These are phyloP conservation scores for Microctenopoma steveboyesi DNA, from an alignment of 2,797 vertebrate genomes.

Conservation along the genomic window DNA sequence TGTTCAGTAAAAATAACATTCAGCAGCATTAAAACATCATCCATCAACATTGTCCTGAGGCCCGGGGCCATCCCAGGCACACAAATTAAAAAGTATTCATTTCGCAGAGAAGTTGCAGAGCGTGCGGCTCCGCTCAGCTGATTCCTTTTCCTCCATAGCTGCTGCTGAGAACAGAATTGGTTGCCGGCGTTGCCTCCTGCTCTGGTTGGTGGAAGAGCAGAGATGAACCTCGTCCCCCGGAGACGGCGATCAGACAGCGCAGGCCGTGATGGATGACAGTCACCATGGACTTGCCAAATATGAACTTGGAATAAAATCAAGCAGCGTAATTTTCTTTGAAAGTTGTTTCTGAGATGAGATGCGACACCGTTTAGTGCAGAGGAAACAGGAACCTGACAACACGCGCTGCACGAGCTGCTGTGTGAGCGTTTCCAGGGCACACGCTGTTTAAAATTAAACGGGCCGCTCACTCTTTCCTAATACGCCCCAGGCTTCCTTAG, in stretches of 20 bases:
- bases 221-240: constrained; percentile 79
- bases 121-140: constrained; percentile 84
- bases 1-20: constrained; percentile 99
- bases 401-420: not conserved
- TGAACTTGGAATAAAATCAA: constrained; percentile 65
- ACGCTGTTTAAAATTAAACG: too few relatives aligned
- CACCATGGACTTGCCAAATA: constrained; percentile 64
- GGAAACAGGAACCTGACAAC: not conserved
- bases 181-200: constrained; percentile 77
- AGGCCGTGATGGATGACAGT: constrained; percentile 62
- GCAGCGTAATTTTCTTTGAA: constrained; percentile 48
- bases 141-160: constrained; percentile 49
- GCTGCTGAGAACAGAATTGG: constrained; percentile 79
- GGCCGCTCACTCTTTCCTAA: too few relatives aligned
- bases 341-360: constrained; percentile 26
- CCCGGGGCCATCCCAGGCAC: constrained; percentile 85
- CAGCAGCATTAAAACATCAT: constrained; percentile 99
- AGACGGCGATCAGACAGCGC: constrained; percentile 68
- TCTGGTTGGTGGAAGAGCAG: constrained; percentile 69
- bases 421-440: too few relatives aligned
- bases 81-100: constrained; percentile 98
- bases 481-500: too few relatives aligned
- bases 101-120: constrained; percentile 90
- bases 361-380: constrained; percentile 3
- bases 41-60: constrained; percentile 96